Evolutionary conservation across 2,797 vertebrate species (phyloP), one percentile per base, ranked within the genome.

Genomic region (Dendrocincla tyrannina): DNA sequence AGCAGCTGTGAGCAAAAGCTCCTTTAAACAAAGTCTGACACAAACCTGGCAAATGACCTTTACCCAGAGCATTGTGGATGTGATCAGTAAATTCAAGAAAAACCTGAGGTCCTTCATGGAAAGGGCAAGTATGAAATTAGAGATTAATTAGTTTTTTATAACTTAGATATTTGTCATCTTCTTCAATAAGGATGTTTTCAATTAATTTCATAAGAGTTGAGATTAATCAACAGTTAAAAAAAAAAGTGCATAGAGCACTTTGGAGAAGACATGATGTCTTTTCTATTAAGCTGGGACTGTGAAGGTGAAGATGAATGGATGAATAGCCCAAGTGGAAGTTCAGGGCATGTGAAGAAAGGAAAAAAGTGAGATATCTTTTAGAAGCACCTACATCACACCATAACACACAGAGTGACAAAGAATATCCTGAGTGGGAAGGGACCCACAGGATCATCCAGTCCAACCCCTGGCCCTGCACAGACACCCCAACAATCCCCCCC

Each of bases 11-110:
- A 92, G 56, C 59, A 92, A 83, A 87, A 93, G 37, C 33, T 81
- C 46, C 68, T 77, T 76, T 52, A 79, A 88, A 77, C 32, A 78
- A 86, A 88, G 85, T 47, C 62, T 85, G 66, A 66, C 41, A 62
- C 46, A 55, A 66, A 84, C 70, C 67, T 86, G 37, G 46, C 44
- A 79, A 95, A 58, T 89, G 69, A 85, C 78, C 85, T 96, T 94
- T 93, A 69, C 41, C 20, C 14, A 9, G 35, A 82, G 56, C 12
- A 39, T 17, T 10, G 47, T 44, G 70, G 72, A 78, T 83, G 70
- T 50, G 62, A 77, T 64, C 58, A 30, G 69, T 39, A 67, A 89
- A 91, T 60, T 50, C 46, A 62, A 69, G 85, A 66, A 70, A 77
- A 77, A 70, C 28, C 28, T 50, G 79, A 78, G 55, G 49, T 64